These are phyloP conservation scores for Ranitomeya variabilis DNA, from an alignment of 2,113 vertebrate genomes.

Conservation along the genomic window DNA sequence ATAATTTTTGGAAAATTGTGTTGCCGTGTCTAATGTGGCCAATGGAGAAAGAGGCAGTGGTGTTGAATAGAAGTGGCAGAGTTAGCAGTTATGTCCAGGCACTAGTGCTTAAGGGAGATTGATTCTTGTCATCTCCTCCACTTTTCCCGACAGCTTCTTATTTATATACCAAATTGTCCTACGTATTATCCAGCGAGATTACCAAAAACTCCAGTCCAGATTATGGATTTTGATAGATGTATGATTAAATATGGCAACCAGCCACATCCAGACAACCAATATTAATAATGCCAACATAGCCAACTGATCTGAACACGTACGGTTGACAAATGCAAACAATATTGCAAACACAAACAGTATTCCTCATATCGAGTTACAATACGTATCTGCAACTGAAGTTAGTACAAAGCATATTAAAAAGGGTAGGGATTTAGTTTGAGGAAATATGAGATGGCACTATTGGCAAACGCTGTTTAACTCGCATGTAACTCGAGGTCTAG, in stretches of 20 bases:
- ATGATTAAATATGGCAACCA: background rate
- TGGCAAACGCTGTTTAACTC: slow-evolving; percentile 5
- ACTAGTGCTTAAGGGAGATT: no score
- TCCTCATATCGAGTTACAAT: background rate
- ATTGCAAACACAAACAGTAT: background rate
- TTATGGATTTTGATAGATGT: background rate
- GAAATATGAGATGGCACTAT: slow-evolving; percentile 6
- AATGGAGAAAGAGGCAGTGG: no score
- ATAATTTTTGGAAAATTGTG: no score
- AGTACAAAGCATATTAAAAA: slow-evolving; percentile 5
- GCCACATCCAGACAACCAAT: background rate
- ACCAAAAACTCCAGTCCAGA: background rate
- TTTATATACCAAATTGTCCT: no score
- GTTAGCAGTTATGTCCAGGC: no score
- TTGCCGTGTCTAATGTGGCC: no score
- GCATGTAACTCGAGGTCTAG: background rate
- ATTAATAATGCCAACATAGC: background rate
- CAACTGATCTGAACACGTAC: background rate
- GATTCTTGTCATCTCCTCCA: no score
- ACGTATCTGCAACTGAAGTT: background rate
- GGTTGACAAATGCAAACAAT: background rate
- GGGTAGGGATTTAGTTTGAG: background rate
- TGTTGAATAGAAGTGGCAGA: no score
- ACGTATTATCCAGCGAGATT: background rate
- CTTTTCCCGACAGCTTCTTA: no score